Conservation (phyloP, 2,113 vertebrate species). For the Chamaetylas fuelleborni region DNA sequence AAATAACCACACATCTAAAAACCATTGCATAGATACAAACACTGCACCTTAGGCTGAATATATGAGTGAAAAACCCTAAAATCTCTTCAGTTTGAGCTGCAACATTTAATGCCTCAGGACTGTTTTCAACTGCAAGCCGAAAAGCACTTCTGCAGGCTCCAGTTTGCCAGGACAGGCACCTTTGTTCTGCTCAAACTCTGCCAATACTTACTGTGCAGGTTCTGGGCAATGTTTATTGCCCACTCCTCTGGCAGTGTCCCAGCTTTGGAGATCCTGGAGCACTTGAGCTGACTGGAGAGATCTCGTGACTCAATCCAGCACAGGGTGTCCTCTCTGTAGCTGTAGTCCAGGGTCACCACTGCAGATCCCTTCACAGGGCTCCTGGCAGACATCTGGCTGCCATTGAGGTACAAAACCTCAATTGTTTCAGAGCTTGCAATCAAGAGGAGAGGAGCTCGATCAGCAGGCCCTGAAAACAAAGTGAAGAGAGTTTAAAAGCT, state of each 20-base stretch:
- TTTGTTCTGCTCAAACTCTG: background rate
- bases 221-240: slow-evolving; percentile 79
- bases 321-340: slow-evolving; percentile 81
- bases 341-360: slow-evolving; percentile 84
- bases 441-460: slow-evolving; percentile 85
- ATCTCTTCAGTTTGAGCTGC: background rate
- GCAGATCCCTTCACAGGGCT: slow-evolving; percentile 78
- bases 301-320: slow-evolving; percentile 89
- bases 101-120: background rate
- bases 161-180: background rate
- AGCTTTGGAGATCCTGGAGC: slow-evolving; percentile 78
- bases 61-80: background rate
- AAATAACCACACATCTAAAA: background rate
- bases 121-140: background rate
- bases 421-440: slow-evolving; percentile 82
- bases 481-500: background rate
- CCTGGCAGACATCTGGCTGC: slow-evolving; percentile 76
- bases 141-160: background rate
- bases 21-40: background rate
- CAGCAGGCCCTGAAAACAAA: slow-evolving; percentile 81
- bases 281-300: slow-evolving; percentile 84
- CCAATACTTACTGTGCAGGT: slow-evolving; percentile 85
- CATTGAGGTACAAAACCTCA: slow-evolving; percentile 83
- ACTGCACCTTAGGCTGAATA: background rate
- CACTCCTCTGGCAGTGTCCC: slow-evolving; percentile 79